Percentiles rank a stretch among this genome's conserved stretches.
phyloP scores from a whole-genome alignment of 2,888 invertebrate species.

The Eurytoma californica region DNA sequence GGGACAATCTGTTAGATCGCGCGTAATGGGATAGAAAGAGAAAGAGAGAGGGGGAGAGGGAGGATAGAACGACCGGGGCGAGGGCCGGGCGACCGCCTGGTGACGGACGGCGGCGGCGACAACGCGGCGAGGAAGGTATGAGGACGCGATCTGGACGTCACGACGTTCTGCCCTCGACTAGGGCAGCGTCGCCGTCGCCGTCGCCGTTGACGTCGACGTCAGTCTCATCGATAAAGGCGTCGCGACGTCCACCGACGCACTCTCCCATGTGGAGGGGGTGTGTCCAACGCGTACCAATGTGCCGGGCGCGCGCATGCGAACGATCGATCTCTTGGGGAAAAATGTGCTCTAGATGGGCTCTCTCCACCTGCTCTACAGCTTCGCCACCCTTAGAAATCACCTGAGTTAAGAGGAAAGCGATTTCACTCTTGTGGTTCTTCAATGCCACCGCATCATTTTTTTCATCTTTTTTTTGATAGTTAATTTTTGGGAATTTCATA shows the following conservation, averaged over 20 bases:
- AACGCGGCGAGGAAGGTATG: conserved; percentile 13
- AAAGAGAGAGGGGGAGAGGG: not conserved
- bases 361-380: no score
- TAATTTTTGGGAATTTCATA: no score
- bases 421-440: no score
- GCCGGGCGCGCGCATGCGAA: no score
- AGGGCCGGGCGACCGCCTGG: not conserved
- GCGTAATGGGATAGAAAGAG: not conserved
- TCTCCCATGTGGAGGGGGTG: not conserved
- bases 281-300: no score
- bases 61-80: not conserved
- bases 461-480: no score
- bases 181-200: not conserved
- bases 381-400: no score
- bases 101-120: conserved; percentile 16
- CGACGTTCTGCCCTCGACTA: conserved; percentile 54
- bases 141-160: conserved; percentile 51
- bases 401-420: no score
- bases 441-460: no score
- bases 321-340: no score
- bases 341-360: no score
- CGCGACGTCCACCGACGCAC: conserved; percentile 27
- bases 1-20: not conserved
- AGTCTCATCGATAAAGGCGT: conserved; percentile 12
- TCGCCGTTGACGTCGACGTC: conserved; percentile 3